These are phyloP conservation scores for Chloroceryle aenea DNA, from an alignment of 2,113 vertebrate genomes.

Conservation along the genomic window DNA sequence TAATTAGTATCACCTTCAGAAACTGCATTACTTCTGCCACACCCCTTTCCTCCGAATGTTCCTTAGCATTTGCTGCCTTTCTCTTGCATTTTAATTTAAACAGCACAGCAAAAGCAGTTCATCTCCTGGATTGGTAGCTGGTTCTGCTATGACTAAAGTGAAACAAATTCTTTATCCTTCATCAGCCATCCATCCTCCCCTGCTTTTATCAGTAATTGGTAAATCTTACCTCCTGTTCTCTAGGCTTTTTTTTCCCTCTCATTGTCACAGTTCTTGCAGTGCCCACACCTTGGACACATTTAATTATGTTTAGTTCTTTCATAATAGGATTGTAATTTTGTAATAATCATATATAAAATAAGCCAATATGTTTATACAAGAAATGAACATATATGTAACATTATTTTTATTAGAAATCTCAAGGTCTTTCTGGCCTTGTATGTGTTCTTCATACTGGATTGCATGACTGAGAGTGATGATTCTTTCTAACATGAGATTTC, in stretches of 20 bases:
- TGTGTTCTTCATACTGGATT: background rate
- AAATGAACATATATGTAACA: too few species aligned
- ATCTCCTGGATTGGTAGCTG: background rate
- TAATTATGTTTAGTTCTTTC: background rate
- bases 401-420: background rate
- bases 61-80: background rate
- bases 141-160: background rate
- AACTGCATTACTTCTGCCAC: background rate
- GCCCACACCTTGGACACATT: background rate
- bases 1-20: background rate
- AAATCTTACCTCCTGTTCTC: background rate
- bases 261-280: background rate
- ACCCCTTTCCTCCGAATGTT: background rate
- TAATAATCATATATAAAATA: background rate
- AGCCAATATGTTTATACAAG: background rate
- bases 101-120: background rate
- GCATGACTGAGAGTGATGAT: fast-evolving
- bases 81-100: background rate
- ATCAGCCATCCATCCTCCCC: background rate
- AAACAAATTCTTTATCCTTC: background rate
- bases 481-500: background rate
- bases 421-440: background rate
- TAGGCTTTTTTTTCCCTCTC: background rate
- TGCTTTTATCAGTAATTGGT: background rate
- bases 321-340: background rate